Evolutionary conservation across 1,140 invertebrate species (phyloP).

Genomic region (Parapsyche elsis): DNA sequence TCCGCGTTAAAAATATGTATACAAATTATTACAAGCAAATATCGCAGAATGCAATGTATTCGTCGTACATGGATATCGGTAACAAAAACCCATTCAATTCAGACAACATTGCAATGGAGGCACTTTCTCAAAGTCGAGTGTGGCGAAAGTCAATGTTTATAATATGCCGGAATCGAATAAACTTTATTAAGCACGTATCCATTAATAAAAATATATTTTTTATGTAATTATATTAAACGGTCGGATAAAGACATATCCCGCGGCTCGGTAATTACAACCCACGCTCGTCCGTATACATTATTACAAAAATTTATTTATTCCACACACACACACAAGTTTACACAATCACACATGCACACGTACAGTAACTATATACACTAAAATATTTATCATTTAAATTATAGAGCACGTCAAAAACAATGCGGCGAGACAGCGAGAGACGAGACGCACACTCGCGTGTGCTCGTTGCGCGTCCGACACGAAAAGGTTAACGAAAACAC

Average conservation of each 20-base stretch:
- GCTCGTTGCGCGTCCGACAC: neutral
- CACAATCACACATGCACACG: neutral
- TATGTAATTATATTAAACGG: conserved; percentile 39
- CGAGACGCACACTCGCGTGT: neutral
- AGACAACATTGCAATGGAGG: too few relatives aligned
- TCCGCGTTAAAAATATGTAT: conserved; percentile 16
- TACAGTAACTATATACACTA: conserved; percentile 34
- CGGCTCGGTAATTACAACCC: conserved; percentile 50
- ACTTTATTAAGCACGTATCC: neutral
- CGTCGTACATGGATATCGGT: too few relatives aligned
- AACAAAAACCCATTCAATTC: too few relatives aligned
- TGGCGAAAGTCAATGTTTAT: too few relatives aligned
- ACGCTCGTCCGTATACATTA: conserved; percentile 25
- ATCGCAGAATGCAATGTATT: too few relatives aligned
- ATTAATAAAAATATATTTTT: conserved; percentile 18
- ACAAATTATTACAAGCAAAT: neutral
- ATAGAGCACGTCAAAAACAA: conserved; percentile 54
- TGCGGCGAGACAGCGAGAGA: conserved; percentile 23
- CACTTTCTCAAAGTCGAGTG: too few relatives aligned
- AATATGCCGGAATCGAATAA: too few relatives aligned
- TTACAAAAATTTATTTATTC: neutral
- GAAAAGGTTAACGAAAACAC: too few relatives aligned
- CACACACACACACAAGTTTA: neutral
- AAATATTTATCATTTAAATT: conserved; percentile 55
- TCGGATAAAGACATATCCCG: conserved; percentile 47